These are phyloP conservation scores for Notodonta ziczac DNA, from an alignment of 2,888 invertebrate genomes.

Conservation along the genomic window DNA sequence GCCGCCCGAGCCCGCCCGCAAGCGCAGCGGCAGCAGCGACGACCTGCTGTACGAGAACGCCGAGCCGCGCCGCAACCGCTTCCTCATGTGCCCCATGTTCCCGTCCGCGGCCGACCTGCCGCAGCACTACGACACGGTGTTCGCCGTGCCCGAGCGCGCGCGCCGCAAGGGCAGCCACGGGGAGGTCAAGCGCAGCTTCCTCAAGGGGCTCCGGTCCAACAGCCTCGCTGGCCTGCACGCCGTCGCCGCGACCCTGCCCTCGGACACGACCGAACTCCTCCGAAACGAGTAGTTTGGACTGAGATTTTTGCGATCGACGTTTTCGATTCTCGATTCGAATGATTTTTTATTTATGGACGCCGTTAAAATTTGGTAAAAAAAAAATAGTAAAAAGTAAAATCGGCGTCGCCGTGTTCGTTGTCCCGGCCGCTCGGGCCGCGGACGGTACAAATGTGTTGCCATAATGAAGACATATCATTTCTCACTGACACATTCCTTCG, in stretches of 20 bases:
- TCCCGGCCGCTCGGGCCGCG: slow-evolving; percentile 19
- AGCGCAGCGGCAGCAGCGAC: slow-evolving; percentile 71
- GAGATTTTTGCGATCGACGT: neutral
- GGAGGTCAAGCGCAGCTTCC: slow-evolving; percentile 58
- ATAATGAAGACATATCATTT: slow-evolving; percentile 77
- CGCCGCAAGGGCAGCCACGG: slow-evolving; percentile 50
- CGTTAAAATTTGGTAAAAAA: slow-evolving; percentile 7
- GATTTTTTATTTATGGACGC: neutral
- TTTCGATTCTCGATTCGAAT: neutral
- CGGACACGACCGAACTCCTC: slow-evolving; percentile 68
- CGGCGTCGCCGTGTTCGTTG: slow-evolving; percentile 9
- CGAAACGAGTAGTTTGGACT: slow-evolving; percentile 57
- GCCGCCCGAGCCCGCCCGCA: slow-evolving; percentile 47
- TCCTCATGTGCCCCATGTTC: slow-evolving; percentile 86
- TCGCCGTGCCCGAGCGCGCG: slow-evolving; percentile 57
- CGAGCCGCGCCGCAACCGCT: slow-evolving; percentile 54
- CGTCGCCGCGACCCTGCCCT: slow-evolving; percentile 50
- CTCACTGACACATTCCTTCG: slow-evolving; percentile 71
- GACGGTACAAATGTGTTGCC: slow-evolving; percentile 70
- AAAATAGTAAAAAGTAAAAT: slow-evolving; percentile 11
- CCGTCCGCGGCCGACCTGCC: slow-evolving; percentile 69
- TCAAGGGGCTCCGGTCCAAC: slow-evolving; percentile 67
- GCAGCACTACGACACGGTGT: slow-evolving; percentile 85
- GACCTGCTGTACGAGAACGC: slow-evolving; percentile 61
- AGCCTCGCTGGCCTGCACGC: slow-evolving; percentile 66